Conservation (phyloP, 2,113 vertebrate genomes). For the Sturnus vulgaris region DNA sequence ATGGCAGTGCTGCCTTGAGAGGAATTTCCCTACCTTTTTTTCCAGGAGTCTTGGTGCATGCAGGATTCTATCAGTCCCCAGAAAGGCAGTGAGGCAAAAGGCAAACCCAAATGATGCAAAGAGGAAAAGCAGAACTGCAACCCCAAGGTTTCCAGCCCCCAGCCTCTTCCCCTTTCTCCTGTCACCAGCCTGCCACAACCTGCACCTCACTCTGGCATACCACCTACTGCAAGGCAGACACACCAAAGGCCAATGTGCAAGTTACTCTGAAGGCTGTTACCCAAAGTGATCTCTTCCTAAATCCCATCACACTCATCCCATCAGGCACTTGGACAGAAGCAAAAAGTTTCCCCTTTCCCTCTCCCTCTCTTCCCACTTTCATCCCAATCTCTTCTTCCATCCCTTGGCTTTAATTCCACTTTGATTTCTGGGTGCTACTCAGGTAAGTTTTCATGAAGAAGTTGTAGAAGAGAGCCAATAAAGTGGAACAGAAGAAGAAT, state of each 20-base stretch:
- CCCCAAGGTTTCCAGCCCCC: neutral
- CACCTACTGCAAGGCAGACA: neutral
- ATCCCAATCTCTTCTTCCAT: neutral
- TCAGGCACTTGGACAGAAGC: neutral
- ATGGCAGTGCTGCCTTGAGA: neutral
- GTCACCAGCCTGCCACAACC: neutral
- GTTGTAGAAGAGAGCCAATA: neutral
- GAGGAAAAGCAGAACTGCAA: neutral
- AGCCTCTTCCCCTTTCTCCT: neutral
- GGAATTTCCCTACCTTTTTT: neutral
- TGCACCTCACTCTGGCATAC: neutral
- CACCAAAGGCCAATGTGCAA: neutral
- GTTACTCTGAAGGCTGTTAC: neutral
- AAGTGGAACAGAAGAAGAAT: accelerated
- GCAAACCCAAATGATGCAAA: neutral
- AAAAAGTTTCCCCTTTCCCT: neutral
- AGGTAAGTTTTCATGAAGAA: neutral
- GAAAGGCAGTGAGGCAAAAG: neutral
- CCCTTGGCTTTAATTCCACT: neutral
- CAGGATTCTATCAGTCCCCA: neutral
- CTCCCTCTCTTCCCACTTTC: neutral
- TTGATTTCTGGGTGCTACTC: neutral
- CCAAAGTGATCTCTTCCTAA: neutral
- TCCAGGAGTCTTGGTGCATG: neutral
- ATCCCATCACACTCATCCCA: neutral